Conservation (phyloP, 37 sponge, comb jelly and placozoan species). For the Halisarca cf. caerulea region DNA sequence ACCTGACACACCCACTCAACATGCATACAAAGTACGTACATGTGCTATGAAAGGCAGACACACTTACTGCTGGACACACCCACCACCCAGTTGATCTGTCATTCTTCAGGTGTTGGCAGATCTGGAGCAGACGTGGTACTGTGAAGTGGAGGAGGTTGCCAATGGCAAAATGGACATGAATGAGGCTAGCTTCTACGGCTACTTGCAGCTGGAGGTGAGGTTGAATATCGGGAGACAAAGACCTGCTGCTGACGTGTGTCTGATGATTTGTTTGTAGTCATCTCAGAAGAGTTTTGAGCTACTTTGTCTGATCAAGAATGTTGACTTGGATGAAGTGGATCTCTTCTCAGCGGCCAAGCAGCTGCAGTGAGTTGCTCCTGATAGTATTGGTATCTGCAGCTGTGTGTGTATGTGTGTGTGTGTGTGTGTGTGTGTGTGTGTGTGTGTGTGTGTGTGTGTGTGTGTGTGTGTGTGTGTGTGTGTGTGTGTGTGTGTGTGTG, state of each 20-base stretch:
- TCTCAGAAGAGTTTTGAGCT: slow-evolving; percentile 78
- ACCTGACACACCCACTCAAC: no score
- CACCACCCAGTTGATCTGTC: no score
- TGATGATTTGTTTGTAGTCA: slow-evolving; percentile 17
- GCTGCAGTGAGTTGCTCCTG: slow-evolving; percentile 53
- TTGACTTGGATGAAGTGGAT: slow-evolving; percentile 51
- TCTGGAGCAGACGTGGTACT: slow-evolving; percentile 79
- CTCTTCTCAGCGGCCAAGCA: slow-evolving; percentile 56
- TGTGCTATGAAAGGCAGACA: no score
- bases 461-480: not conserved
- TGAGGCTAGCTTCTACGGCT: slow-evolving; percentile 68
- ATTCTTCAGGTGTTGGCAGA: slow-evolving; percentile 72
- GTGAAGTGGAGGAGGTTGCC: slow-evolving; percentile 74
- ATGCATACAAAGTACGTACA: no score
- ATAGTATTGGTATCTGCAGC: not conserved
- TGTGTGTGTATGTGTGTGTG: slow-evolving; percentile 3
- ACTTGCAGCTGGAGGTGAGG: slow-evolving; percentile 66
- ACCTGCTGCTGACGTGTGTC: not conserved
- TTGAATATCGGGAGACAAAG: no score
- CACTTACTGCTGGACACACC: no score
- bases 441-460: not conserved
- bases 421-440: not conserved
- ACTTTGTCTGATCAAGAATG: slow-evolving; percentile 62
- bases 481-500: not conserved
- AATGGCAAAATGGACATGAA: slow-evolving; percentile 7